Base-by-base conservation (phyloP, 2,113 vertebrate species). In the Picathartes gymnocephalus region DNA sequence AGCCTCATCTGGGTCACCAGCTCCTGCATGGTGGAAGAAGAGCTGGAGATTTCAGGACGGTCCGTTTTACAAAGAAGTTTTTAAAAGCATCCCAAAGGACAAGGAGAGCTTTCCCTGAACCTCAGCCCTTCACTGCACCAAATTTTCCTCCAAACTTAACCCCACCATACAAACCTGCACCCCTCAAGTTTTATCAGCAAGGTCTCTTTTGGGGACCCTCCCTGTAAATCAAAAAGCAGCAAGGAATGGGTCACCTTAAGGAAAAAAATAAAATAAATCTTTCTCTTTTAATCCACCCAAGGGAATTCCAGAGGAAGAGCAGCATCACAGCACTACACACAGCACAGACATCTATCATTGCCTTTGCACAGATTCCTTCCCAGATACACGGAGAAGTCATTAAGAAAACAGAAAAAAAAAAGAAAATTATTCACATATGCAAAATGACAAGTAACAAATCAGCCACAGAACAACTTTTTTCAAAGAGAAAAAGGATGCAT, bases 201-300 rank as follows among this genome's bases (percentile, higher is more conserved):
- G 11, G 27, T 51, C 37, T 76, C 44, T 66, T 84, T 66, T 24
- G 31, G 30, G 31, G 37, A 69, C 40, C 27, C 7, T 51, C 44
- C 47, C 20, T 45, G 48, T 82, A 82, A 64, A 87, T 47, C 54
- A 82, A 44, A 78, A 81, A 87, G 50, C 48, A 95, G 50, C 23
- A 79, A 87, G 51, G 31, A 92, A 68, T 3, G 8, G 58, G 61
- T 39, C 56, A 81, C n/a, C 56, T 82, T 65, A 69, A 68, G 53
- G 40, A 27, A 70, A 54, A 40, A 80, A 57, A 27, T 53, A 61
- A 53, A 45, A 91, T 73, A 23, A 76, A 66, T 37, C 78, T 76
- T 68, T 93, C 77, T 92, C 28, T 91, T 94, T 91, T 92, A 96
- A 94, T 95, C 78, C 87, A 96, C 81, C 64, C 88, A 88, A 70